A percentile compares a stretch with the other conserved stretches of the same genome.
Evolutionary conservation across 2,797 vertebrate genomes (phyloP).

Genomic region (Borostomias antarcticus): DNA sequence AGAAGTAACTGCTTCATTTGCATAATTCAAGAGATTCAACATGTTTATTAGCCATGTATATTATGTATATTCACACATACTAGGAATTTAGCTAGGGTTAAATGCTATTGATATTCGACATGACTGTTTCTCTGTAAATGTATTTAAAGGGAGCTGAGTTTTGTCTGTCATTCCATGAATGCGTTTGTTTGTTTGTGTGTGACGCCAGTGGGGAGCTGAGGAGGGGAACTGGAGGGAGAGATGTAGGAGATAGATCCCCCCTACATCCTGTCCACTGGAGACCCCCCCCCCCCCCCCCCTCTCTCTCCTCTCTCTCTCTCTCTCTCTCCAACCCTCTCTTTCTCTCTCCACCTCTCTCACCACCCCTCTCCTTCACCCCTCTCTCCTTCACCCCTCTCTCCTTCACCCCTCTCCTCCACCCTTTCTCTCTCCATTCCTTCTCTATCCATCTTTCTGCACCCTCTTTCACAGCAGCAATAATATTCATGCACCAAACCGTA

Average conservation of each 20-base stretch:
- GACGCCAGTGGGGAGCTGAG: neutral
- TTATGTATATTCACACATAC: too few relatives aligned
- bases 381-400: neutral
- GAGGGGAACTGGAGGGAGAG: constrained; percentile 17
- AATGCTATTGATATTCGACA: too few relatives aligned
- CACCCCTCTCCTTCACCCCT: neutral
- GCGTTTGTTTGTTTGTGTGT: constrained; percentile 12
- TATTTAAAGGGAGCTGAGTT: neutral
- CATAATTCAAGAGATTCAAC: too few relatives aligned
- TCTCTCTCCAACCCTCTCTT: neutral
- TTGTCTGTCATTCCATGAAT: neutral
- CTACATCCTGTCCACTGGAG: constrained; percentile 47
- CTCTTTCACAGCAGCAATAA: neutral
- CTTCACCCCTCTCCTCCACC: neutral
- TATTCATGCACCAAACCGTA: too few relatives aligned
- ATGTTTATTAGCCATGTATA: too few relatives aligned
- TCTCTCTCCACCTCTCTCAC: neutral
- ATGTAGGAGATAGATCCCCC: constrained; percentile 42
- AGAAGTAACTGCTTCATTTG: too few relatives aligned
- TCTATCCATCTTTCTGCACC: too few relatives aligned
- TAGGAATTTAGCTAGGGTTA: too few relatives aligned
- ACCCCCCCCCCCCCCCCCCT: constrained; percentile 33
- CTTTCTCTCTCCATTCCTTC: neutral
- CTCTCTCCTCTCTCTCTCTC: constrained; percentile 25
- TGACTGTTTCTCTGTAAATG: neutral